Evolutionary conservation across 2,113 vertebrate species (phyloP).

Genomic region (Elaphurus davidianus): DNA sequence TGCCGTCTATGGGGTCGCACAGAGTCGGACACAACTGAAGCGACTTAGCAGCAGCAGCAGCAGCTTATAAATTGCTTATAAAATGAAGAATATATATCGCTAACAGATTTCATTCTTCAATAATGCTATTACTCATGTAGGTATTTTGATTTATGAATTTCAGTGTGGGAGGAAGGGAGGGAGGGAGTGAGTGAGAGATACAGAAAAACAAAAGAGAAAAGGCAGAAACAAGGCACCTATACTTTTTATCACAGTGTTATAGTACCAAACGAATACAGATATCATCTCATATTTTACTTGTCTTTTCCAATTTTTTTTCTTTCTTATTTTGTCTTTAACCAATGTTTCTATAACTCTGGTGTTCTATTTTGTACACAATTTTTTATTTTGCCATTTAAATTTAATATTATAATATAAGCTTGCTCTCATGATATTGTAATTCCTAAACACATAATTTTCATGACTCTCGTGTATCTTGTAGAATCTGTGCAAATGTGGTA

Average conservation of each 20-base stretch:
- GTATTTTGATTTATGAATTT: neutral
- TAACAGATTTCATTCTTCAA: neutral
- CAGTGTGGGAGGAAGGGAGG: accelerated
- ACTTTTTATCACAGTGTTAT: neutral
- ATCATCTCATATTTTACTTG: neutral
- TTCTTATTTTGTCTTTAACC: neutral
- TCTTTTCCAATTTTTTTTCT: neutral
- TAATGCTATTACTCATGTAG: neutral
- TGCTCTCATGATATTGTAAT: neutral
- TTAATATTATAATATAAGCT: neutral
- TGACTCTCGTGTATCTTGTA: neutral
- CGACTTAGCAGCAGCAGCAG: neutral
- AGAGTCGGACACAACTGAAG: too few species aligned
- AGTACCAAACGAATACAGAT: neutral
- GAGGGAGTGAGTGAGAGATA: neutral
- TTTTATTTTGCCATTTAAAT: neutral
- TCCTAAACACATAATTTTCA: neutral
- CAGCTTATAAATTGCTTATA: neutral
- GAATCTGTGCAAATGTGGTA: neutral
- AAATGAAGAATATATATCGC: neutral
- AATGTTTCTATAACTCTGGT: neutral
- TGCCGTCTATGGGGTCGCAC: too few species aligned
- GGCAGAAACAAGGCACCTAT: neutral
- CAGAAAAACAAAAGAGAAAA: neutral
- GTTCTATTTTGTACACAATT: neutral